Evolutionary conservation across 2,797 vertebrate species (phyloP), one percentile per base, ranked within the genome.

Genomic region (Mastacembelus armatus): DNA sequence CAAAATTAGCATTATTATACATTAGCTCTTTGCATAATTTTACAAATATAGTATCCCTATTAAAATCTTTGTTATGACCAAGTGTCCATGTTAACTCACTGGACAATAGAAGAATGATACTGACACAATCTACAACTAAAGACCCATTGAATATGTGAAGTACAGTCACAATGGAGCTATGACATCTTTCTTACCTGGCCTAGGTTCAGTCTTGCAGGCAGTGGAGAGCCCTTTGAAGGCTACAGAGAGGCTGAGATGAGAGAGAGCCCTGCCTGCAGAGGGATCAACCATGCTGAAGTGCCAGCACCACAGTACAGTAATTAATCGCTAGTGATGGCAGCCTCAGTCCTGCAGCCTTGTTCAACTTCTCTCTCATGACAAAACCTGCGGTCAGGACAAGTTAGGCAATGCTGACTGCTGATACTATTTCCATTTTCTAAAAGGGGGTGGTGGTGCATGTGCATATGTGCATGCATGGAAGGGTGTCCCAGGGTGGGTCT

Each of bases 361-460:
- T 94, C 93, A 94, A 94, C 91, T 93, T 95, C 93, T 96, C 95
- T 95, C 96, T 93, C 88, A 93, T 92, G 95, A 94, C 95, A 94
- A 92, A 96, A 96, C 94, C 93, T 79, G 85, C 80, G 89, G 95
- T 96, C 96, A 96, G 93, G 90, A 95, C 93, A 95, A 73, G 93
- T 95, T 95, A 94, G 94, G 94, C 94, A 94, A 95, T 94, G 95
- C 96, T 96, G 97, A 95, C 93, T 92, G 93, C 89, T 92, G 92
- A 90, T 85, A 85, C 91, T 88, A 85, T 95, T 95, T 94, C 93
- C 89, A 81, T 88, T 92, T 86, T 82, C 85, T 83, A 71, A 85
- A 89, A 85, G 91, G 92, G 84, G 84, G 89, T 2, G 92, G 91
- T 85, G 86, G 66, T 21, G 26, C 19, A 24, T 55, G 52, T 40